Evolutionary conservation across 2,888 invertebrate species (phyloP).

Genomic region (Epirrita christyi): DNA sequence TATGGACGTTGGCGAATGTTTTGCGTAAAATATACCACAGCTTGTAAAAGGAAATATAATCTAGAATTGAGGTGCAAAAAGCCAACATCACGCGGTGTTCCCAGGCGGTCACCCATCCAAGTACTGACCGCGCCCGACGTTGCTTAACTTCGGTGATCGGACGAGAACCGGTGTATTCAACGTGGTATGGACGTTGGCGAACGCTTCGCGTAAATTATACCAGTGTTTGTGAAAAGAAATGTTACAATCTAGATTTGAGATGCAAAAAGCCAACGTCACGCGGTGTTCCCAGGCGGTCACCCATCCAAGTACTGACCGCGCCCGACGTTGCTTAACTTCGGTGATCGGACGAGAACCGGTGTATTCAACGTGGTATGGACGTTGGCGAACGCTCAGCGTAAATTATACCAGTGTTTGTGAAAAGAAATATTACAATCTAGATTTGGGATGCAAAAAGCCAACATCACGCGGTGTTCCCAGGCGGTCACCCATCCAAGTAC

Average conservation of each 20-base stretch:
- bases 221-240: no score
- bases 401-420: neutral
- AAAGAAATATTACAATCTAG: no score
- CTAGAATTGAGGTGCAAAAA: conserved; percentile 45
- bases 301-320: conserved; percentile 66
- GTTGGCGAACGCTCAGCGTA: conserved; percentile 46
- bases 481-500: conserved; percentile 70
- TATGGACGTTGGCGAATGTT: conserved; percentile 38
- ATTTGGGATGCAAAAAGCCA: conserved; percentile 51
- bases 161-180: conserved; percentile 64
- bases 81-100: conserved; percentile 61
- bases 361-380: conserved; percentile 69
- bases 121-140: conserved; percentile 77
- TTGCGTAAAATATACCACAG: no score
- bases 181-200: conserved; percentile 40
- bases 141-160: conserved; percentile 79
- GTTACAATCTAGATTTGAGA: no score
- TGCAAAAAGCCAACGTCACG: conserved; percentile 43
- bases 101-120: conserved; percentile 66
- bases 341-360: conserved; percentile 79
- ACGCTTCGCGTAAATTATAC: no score
- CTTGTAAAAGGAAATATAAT: no score
- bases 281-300: conserved; percentile 71
- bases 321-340: conserved; percentile 77
- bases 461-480: conserved; percentile 62